These are phyloP conservation scores for Neopelma chrysocephalum DNA, from an alignment of 2,797 vertebrate species.

Conservation along the genomic window DNA sequence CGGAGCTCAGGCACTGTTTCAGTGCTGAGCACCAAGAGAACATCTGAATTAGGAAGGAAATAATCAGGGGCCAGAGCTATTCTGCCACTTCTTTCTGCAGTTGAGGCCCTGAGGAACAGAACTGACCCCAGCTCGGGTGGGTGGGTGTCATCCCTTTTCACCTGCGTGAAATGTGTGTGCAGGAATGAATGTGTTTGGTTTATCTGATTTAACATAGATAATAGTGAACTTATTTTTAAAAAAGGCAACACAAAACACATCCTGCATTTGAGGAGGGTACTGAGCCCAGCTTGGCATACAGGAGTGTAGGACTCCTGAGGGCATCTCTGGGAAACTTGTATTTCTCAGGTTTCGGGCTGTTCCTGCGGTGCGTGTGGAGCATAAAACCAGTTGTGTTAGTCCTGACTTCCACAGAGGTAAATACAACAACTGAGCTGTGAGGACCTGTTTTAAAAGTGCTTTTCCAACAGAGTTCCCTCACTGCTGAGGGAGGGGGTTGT, in stretches of 20 bases:
- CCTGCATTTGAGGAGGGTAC: neutral
- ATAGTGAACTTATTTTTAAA: neutral
- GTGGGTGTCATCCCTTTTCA: neutral
- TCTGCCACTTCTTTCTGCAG: neutral
- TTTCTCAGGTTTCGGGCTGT: neutral
- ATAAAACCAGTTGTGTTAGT: neutral
- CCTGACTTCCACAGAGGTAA: neutral
- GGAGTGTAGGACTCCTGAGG: neutral
- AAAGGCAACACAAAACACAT: neutral
- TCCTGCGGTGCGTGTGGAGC: neutral
- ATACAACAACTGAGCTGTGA: neutral
- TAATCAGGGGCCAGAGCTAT: neutral
- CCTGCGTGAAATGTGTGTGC: neutral
- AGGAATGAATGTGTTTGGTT: neutral
- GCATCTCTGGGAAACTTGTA: neutral
- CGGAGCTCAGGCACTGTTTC: neutral
- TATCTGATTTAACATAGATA: neutral
- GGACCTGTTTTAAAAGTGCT: conserved; percentile 7
- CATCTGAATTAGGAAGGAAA: neutral
- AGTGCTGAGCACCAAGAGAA: neutral
- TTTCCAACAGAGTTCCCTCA: neutral
- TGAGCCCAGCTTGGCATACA: neutral
- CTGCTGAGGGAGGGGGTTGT: neutral
- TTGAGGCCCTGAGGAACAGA: fast-evolving
- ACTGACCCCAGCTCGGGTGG: neutral